Evolutionary conservation across 1,140 invertebrate genomes (phyloP).

Genomic region (Trissolcus basalis): DNA sequence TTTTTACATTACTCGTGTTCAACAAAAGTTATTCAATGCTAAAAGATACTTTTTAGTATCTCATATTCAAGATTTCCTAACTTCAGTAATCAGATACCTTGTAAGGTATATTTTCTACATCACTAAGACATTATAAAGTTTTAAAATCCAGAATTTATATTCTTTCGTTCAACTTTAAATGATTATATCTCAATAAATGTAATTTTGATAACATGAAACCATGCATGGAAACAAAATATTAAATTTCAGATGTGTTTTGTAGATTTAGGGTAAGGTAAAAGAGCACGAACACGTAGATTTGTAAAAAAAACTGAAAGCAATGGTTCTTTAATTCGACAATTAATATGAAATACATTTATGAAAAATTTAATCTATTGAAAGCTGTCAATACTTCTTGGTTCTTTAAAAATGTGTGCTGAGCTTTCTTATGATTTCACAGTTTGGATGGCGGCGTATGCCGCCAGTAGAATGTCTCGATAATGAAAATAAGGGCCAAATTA

Average conservation of each 20-base stretch:
- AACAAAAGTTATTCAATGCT: too few species aligned
- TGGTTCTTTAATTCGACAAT: constrained; percentile 69
- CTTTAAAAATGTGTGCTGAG: constrained; percentile 50
- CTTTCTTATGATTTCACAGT: constrained; percentile 42
- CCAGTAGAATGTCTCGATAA: constrained; percentile 62
- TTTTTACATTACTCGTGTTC: too few species aligned
- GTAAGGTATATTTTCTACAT: too few species aligned
- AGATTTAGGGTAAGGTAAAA: background rate
- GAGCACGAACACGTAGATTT: constrained; percentile 26
- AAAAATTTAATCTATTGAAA: constrained; percentile 60
- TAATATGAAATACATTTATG: constrained; percentile 70
- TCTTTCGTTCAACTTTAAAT: too few species aligned
- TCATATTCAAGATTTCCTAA: too few species aligned
- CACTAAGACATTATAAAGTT: too few species aligned
- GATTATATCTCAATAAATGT: too few species aligned
- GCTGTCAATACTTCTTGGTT: constrained; percentile 53
- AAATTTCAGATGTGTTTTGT: background rate
- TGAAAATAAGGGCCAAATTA: constrained; percentile 62
- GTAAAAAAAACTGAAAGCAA: constrained; percentile 72
- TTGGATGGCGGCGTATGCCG: constrained; percentile 61
- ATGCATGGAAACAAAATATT: background rate
- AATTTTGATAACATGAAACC: background rate
- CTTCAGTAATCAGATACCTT: too few species aligned
- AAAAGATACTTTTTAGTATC: too few species aligned
- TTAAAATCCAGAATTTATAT: too few species aligned